phyloP scores from a whole-genome alignment of 1,140 invertebrate genomes.

The Hypsibius dujardini region DNA sequence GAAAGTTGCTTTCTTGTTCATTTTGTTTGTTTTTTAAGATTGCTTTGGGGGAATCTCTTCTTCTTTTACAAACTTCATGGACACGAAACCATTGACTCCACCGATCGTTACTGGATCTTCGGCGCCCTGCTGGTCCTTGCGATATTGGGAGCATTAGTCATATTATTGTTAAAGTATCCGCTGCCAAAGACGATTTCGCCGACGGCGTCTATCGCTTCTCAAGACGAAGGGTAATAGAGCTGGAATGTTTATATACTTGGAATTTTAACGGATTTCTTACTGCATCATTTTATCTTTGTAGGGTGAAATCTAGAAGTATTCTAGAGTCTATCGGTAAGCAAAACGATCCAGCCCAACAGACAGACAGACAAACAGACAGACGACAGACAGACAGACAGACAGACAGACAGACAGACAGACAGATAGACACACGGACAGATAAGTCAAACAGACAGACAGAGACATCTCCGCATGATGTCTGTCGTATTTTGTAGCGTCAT shows the following conservation, averaged over 20 bases:
- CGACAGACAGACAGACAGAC: too few relatives aligned
- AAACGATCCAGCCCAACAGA: not conserved
- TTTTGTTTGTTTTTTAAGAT: constrained; percentile 41
- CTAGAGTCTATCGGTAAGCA: constrained; percentile 3
- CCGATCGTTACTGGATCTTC: constrained; percentile 52
- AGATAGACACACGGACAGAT: too few relatives aligned
- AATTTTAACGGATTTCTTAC: not conserved
- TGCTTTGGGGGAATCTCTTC: constrained; percentile 81
- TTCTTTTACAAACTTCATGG: constrained; percentile 74
- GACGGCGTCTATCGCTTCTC: not conserved
- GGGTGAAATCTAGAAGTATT: constrained; percentile 1
- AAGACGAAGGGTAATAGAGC: not conserved
- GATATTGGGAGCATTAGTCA: constrained; percentile 46
- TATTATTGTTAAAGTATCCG: constrained; percentile 35
- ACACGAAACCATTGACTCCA: constrained; percentile 42
- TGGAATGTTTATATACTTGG: not conserved
- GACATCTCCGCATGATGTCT: too few relatives aligned
- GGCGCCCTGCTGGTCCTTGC: constrained; percentile 48
- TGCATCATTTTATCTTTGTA: not conserved
- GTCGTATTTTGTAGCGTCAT: constrained; percentile 23
- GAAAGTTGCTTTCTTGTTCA: not conserved
- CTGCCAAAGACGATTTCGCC: not conserved
- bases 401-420: too few relatives aligned
- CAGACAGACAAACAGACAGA: too few relatives aligned
- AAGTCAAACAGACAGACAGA: too few relatives aligned